Percentiles rank a stretch among this genome's conserved stretches.
Evolutionary conservation across 2,113 vertebrate genomes (phyloP).

Genomic region (Sardina pilchardus): DNA sequence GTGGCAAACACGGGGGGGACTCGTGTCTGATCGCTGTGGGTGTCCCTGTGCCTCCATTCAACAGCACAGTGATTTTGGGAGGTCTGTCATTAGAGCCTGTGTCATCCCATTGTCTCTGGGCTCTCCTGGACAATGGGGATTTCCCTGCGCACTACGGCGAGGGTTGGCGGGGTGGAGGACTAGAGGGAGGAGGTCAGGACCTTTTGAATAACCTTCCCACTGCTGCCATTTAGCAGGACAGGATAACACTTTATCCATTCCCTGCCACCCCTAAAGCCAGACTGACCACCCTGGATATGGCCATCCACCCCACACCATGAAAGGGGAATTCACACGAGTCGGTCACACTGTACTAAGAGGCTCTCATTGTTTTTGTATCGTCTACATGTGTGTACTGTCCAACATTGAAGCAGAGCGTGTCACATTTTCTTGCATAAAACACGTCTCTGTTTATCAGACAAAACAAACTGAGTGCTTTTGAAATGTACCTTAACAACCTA

Average conservation of each 20-base stretch:
- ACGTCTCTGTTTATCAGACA: too few relatives aligned
- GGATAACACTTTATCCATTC: constrained; percentile 21
- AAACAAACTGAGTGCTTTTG: too few relatives aligned
- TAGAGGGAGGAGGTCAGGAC: constrained; percentile 38
- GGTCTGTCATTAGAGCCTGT: constrained; percentile 53
- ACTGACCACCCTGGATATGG: constrained; percentile 9
- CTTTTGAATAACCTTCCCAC: constrained; percentile 48
- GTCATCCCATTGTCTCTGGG: constrained; percentile 49
- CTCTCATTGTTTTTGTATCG: not conserved
- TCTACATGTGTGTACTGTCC: not conserved
- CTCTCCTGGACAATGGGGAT: constrained; percentile 52
- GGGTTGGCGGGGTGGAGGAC: constrained; percentile 39
- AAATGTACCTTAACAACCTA: too few relatives aligned
- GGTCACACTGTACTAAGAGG: not conserved
- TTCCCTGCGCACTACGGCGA: constrained; percentile 46
- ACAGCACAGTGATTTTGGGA: constrained; percentile 51
- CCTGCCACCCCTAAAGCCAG: constrained; percentile 6
- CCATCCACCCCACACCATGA: not conserved
- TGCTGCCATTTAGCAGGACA: constrained; percentile 33
- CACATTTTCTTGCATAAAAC: too few relatives aligned
- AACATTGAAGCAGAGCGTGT: not conserved
- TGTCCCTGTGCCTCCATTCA: constrained; percentile 49
- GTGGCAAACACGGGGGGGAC: constrained; percentile 31
- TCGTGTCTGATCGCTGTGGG: constrained; percentile 54
- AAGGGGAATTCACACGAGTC: not conserved